Base-by-base conservation (phyloP, 2,113 vertebrate species). In the Thomomys bottae region DNA sequence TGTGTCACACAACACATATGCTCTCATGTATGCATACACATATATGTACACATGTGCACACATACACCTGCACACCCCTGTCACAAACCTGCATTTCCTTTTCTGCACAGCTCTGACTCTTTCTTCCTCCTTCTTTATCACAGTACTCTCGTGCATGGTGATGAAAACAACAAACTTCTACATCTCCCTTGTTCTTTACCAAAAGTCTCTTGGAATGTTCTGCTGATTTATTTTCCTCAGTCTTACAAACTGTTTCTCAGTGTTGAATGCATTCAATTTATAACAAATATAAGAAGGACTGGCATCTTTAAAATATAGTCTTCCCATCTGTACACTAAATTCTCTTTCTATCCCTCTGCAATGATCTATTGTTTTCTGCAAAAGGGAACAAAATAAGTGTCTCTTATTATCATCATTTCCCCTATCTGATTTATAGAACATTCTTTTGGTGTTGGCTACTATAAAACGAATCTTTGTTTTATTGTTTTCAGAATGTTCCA, bases 401-500 rank as follows among this genome's bases (percentile, higher is more conserved):
- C 23, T 90, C 23, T 84, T 38, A 59, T 42, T 79, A 78, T 83
- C 49, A 17, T 75, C 66, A 4, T 84, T 77, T 84, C 32, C 30
- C 9, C 38, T 63, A 49, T 28, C 75, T 87, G 72, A 71, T 21
- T 78, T 68, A 64, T 15, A 76, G 32, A 30, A 63, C 54, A 24
- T 67, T 80, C 59, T 79, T 71, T 95, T 68, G 59, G 30, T 84
- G 10, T 54, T 84, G 38, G 15, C 34, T 75, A 32, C 30, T 70
- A 80, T 40, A 49, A 76, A 89, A 76, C 70, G 8, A 34, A 77
- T 85, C 10, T 18, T 45, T 76, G 45, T 54, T 86, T 61, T 36
- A 8, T 72, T 85, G 24, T 59, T 79, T 78, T 89, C 75, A 66
- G 75, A 84, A 36, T 76, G 54, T 21, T 89, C 78, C 30, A 49